Evolutionary conservation across 2,888 invertebrate genomes (phyloP).

Genomic region (Phortica okadai): DNA sequence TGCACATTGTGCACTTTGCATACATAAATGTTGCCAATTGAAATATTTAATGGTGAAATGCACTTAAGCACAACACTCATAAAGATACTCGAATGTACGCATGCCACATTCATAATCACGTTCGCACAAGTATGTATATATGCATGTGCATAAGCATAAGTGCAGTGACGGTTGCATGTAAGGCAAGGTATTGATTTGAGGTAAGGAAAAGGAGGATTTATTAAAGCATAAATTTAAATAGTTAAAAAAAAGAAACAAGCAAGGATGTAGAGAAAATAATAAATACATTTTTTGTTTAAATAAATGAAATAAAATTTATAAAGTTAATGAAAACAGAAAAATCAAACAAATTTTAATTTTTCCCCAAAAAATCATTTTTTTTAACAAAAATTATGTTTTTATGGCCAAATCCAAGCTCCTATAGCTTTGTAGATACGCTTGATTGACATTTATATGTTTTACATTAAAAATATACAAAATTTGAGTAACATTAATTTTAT

Average conservation of each 20-base stretch:
- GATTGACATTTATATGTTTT: too few species aligned
- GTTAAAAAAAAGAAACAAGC: constrained; percentile 15
- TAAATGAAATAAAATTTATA: not conserved
- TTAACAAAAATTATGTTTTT: too few species aligned
- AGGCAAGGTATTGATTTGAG: not conserved
- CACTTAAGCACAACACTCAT: constrained; percentile 42
- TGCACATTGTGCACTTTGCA: constrained; percentile 50
- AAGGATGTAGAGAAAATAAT: not conserved
- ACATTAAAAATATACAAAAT: too few species aligned
- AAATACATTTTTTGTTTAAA: not conserved
- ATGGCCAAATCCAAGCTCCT: too few species aligned
- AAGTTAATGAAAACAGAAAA: too few species aligned
- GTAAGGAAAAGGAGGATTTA: not conserved
- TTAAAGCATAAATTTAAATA: not conserved
- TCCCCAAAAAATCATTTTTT: too few species aligned
- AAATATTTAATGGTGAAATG: constrained; percentile 65
- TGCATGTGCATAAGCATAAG: not conserved
- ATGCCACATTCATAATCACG: too few species aligned
- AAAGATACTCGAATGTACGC: not conserved
- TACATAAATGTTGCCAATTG: constrained; percentile 61
- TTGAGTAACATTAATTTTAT: too few species aligned
- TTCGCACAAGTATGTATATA: not conserved
- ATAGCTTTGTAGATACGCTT: too few species aligned
- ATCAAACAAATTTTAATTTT: too few species aligned
- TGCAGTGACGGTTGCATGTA: not conserved